These are phyloP conservation scores for Anomalospiza imberbis DNA, from an alignment of 2,797 vertebrate species.

Conservation along the genomic window DNA sequence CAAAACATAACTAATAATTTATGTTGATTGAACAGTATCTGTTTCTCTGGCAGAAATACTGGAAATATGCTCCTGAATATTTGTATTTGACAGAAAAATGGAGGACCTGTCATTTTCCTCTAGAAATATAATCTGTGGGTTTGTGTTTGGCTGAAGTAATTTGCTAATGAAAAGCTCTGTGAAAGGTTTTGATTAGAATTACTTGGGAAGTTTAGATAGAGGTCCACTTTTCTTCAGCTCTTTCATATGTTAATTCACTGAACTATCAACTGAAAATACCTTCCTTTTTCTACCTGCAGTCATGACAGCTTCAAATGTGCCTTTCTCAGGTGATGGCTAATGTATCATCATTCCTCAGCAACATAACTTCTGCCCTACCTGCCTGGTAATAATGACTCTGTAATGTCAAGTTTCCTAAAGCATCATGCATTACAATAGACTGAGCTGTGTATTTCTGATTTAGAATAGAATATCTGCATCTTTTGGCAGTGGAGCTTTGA, in stretches of 20 bases:
- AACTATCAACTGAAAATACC: not conserved
- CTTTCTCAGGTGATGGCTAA: not conserved
- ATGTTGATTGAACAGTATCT: not conserved
- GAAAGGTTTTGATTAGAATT: not conserved
- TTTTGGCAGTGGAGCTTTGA: not conserved
- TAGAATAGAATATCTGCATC: not conserved
- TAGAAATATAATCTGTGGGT: not conserved
- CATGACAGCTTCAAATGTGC: not conserved
- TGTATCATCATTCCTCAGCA: not conserved
- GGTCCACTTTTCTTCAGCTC: not conserved
- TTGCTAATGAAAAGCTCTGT: not conserved
- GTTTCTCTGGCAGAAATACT: not conserved
- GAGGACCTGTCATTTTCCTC: not conserved
- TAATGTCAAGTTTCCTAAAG: not conserved
- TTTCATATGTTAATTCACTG: not conserved
- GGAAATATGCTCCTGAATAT: not conserved
- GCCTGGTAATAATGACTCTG: not conserved
- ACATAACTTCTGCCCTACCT: not conserved
- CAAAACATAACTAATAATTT: not conserved
- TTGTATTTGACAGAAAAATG: not conserved
- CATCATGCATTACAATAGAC: not conserved
- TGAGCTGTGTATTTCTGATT: not conserved
- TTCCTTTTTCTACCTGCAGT: not conserved
- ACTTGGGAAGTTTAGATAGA: not conserved
- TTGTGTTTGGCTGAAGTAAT: not conserved